Evolutionary conservation across 2,888 invertebrate genomes (phyloP).

Genomic region (Unio pictorum): DNA sequence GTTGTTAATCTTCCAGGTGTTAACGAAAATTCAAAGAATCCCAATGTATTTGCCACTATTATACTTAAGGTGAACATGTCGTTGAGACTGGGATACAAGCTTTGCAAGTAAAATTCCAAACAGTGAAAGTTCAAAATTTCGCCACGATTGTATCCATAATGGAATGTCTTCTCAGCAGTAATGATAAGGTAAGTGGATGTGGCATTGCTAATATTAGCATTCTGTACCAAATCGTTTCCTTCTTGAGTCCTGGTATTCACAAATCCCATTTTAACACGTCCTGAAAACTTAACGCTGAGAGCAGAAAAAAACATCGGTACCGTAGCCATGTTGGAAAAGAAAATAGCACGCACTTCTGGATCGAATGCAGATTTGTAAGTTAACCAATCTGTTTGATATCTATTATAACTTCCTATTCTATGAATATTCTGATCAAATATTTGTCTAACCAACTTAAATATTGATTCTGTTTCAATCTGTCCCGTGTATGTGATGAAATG

Average conservation of each 20-base stretch:
- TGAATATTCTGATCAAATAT: conserved; percentile 71
- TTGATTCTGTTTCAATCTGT: conserved; percentile 63
- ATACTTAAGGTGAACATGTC: conserved; percentile 74
- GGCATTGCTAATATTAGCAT: conserved; percentile 31
- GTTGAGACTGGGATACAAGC: conserved; percentile 74
- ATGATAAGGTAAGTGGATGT: conserved; percentile 71
- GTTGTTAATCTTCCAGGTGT: conserved; percentile 63
- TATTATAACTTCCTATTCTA: conserved; percentile 60
- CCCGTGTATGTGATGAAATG: conserved; percentile 68
- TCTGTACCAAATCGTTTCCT: conserved; percentile 40
- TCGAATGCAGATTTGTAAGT: conserved; percentile 45
- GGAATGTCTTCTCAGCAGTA: conserved; percentile 70
- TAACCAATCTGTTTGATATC: conserved; percentile 68
- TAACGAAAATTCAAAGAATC: conserved; percentile 72
- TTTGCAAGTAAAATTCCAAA: conserved; percentile 72
- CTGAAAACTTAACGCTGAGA: conserved; percentile 74
- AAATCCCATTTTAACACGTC: conserved; percentile 73
- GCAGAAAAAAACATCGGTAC: conserved; percentile 75
- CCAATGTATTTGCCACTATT: conserved; percentile 72
- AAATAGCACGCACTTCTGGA: conserved; percentile 69
- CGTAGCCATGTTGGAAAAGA: conserved; percentile 71
- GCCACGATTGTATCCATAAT: conserved; percentile 70
- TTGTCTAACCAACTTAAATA: conserved; percentile 73
- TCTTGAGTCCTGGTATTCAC: conserved; percentile 44
- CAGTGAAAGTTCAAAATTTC: conserved; percentile 72